Evolutionary conservation across 53 echinoderm and acorn worm genomes (phyloP).

Genomic region (Temnopleurus reevesii): DNA sequence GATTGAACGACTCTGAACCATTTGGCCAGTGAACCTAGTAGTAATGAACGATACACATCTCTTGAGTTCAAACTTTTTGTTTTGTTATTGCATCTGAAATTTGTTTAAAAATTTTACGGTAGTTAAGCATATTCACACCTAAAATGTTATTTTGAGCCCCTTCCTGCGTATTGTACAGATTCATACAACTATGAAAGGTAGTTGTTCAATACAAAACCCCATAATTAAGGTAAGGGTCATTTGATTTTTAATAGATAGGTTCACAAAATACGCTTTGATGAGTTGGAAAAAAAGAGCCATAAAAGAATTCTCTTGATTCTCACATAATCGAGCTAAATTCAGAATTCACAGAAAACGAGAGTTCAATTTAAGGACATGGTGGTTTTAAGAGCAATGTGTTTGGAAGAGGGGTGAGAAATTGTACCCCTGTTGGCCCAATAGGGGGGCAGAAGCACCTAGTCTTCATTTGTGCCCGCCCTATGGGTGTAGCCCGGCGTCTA

Average conservation of each 20-base stretch:
- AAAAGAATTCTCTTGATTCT: neutral
- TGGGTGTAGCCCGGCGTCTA: conserved; percentile 8
- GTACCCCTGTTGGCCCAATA: conserved; percentile 16
- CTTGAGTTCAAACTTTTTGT: too few species aligned
- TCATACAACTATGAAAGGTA: too few species aligned
- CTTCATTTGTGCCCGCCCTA: neutral
- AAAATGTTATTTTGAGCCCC: neutral
- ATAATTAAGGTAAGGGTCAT: neutral
- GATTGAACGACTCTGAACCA: too few species aligned
- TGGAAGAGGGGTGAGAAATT: conserved; percentile 38
- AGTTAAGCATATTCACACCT: too few species aligned
- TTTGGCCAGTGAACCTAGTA: too few species aligned
- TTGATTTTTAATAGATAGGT: neutral
- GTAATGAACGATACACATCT: too few species aligned
- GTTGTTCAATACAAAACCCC: neutral
- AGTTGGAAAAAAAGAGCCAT: neutral
- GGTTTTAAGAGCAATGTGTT: neutral
- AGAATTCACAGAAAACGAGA: conserved; percentile 18
- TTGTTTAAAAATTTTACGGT: too few species aligned
- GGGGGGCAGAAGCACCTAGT: conserved; percentile 30
- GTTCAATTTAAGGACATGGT: neutral
- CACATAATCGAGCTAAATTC: conserved; percentile 2
- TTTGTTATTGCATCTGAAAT: too few species aligned
- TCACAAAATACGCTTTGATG: neutral
- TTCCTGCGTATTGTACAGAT: neutral